These are phyloP conservation scores for Trichogramma dendrolimi DNA, from an alignment of 2,888 invertebrate genomes.

Conservation along the genomic window DNA sequence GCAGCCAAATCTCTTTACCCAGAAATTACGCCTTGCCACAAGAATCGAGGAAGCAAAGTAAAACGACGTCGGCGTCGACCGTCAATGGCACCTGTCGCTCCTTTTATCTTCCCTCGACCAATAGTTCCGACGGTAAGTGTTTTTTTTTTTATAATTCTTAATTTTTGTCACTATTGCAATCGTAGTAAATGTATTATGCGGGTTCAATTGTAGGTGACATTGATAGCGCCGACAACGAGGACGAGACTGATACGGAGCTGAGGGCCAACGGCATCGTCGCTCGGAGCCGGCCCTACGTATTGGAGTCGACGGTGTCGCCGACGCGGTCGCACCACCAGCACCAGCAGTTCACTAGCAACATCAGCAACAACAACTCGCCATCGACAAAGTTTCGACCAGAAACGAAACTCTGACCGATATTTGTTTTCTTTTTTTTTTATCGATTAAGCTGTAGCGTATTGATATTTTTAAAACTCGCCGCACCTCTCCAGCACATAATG, in stretches of 20 bases:
- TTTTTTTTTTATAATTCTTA: background rate
- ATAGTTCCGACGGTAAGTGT: conserved; percentile 76
- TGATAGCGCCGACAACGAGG: conserved; percentile 74
- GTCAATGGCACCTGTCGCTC: conserved; percentile 22
- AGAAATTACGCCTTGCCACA: conserved; percentile 80
- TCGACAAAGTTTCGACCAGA: conserved; percentile 35
- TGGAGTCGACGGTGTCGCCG: conserved; percentile 32
- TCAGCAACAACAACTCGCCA: conserved; percentile 5
- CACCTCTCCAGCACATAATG: no score
- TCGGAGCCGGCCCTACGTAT: conserved; percentile 35
- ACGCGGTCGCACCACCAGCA: background rate
- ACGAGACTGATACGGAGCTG: conserved; percentile 51
- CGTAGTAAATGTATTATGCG: background rate
- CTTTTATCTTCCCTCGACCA: conserved; percentile 73
- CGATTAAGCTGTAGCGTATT: no score
- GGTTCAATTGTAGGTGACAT: conserved; percentile 63
- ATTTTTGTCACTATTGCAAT: background rate
- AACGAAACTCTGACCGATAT: conserved; percentile 43
- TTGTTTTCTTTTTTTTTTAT: no score
- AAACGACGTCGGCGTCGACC: conserved; percentile 37
- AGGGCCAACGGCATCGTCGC: conserved; percentile 10
- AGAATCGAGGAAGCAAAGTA: conserved; percentile 69
- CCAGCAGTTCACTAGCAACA: conserved; percentile 1
- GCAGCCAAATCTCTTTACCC: conserved; percentile 71
- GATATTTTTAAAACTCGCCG: no score